Base-by-base conservation (phyloP, 2,113 vertebrate species). In the Ranitomeya imitator region DNA sequence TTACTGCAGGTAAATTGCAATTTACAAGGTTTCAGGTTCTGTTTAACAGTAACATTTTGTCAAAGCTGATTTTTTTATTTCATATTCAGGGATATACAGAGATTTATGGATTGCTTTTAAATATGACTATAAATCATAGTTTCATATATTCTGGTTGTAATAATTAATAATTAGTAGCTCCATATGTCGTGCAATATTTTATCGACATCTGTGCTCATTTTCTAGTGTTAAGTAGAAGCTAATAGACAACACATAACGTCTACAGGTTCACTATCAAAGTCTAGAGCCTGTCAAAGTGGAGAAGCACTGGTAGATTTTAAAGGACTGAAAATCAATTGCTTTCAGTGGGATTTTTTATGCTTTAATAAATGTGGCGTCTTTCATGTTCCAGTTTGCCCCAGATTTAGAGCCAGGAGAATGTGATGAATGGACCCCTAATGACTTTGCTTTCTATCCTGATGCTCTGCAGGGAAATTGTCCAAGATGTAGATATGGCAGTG, bases 301-400 rank as follows among this genome's bases (percentile, higher is more conserved):
- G 21, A 16, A 88, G 79, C 60, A 83, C 74, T 83, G 79, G 79
- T 87, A 73, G 61, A 83, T 88, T 84, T 77, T 88, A 31, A 88
- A 83, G 69, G 79, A 88, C 54, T 76, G 57, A 83, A 88, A 88
- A 83, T 88, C 87, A 84, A 88, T 88, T 83, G 87, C 87, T 88
- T 88, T 77, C 81, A 88, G 71, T 78, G 80, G 80, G 87, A 83
- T 77, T 77, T 88, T 84, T 60, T 55, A 83, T 77, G 13, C 79
- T 83, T 88, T 84, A 83, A 77, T 88, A 88, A 83, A 61, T 76
- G 45, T 84, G 37, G 80, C 67, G 69, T 57, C 81, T 88, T 88
- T 88, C 87, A 88, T 88, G 87, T 88, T 88, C 73, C 57, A 83
- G 87, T 77, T 88, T 88, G 87, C 80, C 81, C 71, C 59, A 83